A percentile compares a stretch with the other conserved stretches of the same genome.
Evolutionary conservation across 2,113 vertebrate genomes (phyloP).

Genomic region (Planiliza haematocheilus): DNA sequence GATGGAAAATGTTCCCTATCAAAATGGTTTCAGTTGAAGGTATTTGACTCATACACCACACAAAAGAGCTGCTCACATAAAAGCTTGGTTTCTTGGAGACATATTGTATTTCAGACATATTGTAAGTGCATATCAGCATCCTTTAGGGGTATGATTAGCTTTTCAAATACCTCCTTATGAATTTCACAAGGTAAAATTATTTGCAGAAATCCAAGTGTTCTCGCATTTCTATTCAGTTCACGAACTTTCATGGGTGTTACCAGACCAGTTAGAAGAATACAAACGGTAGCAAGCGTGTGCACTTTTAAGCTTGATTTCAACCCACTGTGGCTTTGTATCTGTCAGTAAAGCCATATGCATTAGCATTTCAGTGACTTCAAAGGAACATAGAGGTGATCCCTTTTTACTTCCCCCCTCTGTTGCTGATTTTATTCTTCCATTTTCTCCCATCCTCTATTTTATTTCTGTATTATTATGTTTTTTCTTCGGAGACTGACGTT

Average conservation of each 20-base stretch:
- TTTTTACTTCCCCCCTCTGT: not conserved
- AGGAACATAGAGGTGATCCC: conserved; percentile 4
- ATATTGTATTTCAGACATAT: not conserved
- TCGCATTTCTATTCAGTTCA: no score
- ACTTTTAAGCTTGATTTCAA: not conserved
- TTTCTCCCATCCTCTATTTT: not conserved
- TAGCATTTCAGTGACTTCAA: conserved; percentile 25
- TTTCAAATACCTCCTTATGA: not conserved
- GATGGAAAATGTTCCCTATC: conserved; percentile 22
- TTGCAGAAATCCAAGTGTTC: no score
- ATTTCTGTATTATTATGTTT: no score
- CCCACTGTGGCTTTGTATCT: conserved; percentile 3
- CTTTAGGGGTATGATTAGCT: not conserved
- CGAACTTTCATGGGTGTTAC: no score
- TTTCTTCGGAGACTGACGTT: not conserved
- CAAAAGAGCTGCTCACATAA: not conserved
- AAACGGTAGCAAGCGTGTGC: not conserved
- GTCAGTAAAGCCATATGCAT: conserved; percentile 2
- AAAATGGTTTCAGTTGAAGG: conserved; percentile 15
- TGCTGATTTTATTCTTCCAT: not conserved
- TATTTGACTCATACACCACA: conserved; percentile 21
- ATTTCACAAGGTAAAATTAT: no score
- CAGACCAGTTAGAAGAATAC: no score
- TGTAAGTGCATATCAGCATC: not conserved
- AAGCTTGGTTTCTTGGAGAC: no score